Evolutionary conservation across 2,113 vertebrate genomes (phyloP).

Genomic region (Sinocyclocheilus anophthalmus): DNA sequence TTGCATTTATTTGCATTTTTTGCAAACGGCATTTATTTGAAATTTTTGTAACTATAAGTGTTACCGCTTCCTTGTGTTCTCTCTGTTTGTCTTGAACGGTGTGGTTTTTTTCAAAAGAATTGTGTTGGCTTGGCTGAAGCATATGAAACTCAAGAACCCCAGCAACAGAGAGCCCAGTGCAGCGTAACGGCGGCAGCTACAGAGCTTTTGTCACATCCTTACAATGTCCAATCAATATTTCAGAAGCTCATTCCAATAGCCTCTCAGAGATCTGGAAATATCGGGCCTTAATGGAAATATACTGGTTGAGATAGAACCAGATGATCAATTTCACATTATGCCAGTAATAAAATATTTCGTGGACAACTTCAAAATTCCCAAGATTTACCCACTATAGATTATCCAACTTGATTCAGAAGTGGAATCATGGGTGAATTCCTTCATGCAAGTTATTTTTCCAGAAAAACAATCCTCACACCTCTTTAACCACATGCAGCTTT

Average conservation of each 20-base stretch:
- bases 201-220: conserved; percentile 55
- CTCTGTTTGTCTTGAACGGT: neutral
- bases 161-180: conserved; percentile 8
- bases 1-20: too few species aligned
- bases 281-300: conserved; percentile 19
- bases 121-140: conserved; percentile 8
- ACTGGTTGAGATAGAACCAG: neutral
- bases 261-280: conserved; percentile 23
- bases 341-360: too few species aligned
- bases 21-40: neutral
- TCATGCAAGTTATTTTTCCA: neutral
- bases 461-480: neutral
- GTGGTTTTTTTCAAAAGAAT: neutral
- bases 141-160: conserved; percentile 16
- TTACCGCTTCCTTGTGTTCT: neutral
- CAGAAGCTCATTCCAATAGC: conserved; percentile 50
- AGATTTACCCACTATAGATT: neutral
- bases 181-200: conserved; percentile 28
- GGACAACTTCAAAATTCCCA: neutral
- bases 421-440: neutral
- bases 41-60: neutral
- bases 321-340: neutral
- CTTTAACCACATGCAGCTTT: neutral
- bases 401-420: neutral
- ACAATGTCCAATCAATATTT: conserved; percentile 70